Conservation (phyloP, 2,797 vertebrate genomes). For the Galagoides demidoff region DNA sequence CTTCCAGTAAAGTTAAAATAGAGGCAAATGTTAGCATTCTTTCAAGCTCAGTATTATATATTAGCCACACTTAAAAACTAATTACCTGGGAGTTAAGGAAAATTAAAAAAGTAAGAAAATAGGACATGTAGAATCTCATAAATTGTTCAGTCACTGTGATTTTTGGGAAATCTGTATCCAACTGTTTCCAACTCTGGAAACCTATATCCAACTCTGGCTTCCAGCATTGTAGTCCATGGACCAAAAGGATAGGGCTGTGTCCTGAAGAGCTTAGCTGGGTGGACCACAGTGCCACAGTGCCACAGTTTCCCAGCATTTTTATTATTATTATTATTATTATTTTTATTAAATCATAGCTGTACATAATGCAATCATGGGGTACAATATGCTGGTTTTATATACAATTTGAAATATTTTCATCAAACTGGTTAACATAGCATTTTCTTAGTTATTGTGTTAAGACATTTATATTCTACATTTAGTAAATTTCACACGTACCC, state of each 20-base stretch:
- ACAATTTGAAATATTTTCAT: too few species aligned
- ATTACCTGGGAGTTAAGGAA: neutral
- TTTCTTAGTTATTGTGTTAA: too few species aligned
- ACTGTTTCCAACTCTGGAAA: too few species aligned
- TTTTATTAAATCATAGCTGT: too few species aligned
- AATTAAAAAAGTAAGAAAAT: neutral
- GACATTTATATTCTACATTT: too few species aligned
- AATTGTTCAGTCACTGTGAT: neutral
- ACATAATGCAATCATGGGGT: too few species aligned
- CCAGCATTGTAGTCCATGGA: neutral
- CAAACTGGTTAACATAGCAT: too few species aligned
- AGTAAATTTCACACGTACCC: too few species aligned
- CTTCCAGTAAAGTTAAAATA: constrained; percentile 1
- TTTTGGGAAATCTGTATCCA: constrained; percentile 37
- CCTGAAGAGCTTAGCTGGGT: neutral
- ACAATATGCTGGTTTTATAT: too few species aligned
- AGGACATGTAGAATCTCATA: neutral
- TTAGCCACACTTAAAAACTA: neutral
- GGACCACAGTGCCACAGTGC: neutral
- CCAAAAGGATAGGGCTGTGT: neutral
- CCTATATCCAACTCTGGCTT: neutral
- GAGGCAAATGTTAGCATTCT: neutral
- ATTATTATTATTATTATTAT: too few species aligned
- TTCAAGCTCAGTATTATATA: neutral
- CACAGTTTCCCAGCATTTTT: neutral